A percentile compares a stretch with the other conserved stretches of the same genome.
phyloP scores from a whole-genome alignment of 2,888 invertebrate genomes.

The Adineta ricciae region DNA sequence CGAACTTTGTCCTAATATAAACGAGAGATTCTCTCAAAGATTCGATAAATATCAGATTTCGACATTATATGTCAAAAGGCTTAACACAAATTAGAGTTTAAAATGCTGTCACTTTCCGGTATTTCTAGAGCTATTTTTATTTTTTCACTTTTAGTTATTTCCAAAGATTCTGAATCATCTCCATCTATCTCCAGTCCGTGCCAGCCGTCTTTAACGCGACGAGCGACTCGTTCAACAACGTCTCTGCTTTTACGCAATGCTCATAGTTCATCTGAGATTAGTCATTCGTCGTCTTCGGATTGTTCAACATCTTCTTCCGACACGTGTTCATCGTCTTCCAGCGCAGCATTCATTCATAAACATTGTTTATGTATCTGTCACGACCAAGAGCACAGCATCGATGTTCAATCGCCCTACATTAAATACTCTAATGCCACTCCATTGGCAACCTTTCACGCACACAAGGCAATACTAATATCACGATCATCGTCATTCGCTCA shows the following conservation, averaged over 20 bases:
- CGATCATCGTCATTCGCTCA: background rate
- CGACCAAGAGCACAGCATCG: background rate
- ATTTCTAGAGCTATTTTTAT: too few relatives aligned
- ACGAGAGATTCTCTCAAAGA: too few relatives aligned
- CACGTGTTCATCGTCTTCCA: background rate
- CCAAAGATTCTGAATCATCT: background rate
- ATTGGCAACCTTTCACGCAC: background rate
- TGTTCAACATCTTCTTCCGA: background rate
- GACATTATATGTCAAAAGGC: too few relatives aligned
- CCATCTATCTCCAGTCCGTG: background rate
- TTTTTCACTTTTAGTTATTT: background rate
- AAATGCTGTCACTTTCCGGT: too few relatives aligned
- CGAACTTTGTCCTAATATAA: too few relatives aligned
- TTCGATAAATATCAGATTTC: too few relatives aligned
- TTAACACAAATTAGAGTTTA: too few relatives aligned
- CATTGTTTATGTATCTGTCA: background rate
- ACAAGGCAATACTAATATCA: constrained; percentile 8
- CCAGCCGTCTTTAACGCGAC: background rate
- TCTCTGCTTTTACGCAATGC: background rate
- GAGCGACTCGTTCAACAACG: background rate
- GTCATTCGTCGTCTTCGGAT: background rate
- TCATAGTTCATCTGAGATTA: background rate
- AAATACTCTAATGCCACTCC: background rate
- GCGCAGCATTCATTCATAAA: background rate
- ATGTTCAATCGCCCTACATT: background rate